A percentile compares a stretch with the other conserved stretches of the same genome.
phyloP scores from a whole-genome alignment of 2,113 vertebrate species.

The Phalacrocorax brasilianus region DNA sequence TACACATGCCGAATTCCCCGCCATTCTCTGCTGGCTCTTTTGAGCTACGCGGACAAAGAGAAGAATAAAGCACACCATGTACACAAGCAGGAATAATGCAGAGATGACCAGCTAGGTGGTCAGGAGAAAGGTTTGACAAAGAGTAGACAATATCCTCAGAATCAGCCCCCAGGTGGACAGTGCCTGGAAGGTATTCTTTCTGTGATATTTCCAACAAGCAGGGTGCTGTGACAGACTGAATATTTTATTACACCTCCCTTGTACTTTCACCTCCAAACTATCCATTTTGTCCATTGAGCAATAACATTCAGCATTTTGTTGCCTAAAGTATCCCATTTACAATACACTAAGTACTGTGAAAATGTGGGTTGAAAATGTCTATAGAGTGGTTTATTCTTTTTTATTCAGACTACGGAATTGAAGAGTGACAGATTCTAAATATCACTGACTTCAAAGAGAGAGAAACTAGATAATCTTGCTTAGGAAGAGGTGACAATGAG shows the following conservation, averaged over 20 bases:
- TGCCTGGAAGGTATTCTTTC: not conserved
- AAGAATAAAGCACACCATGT: not conserved
- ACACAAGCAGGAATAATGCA: not conserved
- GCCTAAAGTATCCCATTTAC: constrained; percentile 22
- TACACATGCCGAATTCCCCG: not conserved
- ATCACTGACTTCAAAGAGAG: not conserved
- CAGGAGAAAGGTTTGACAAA: not conserved
- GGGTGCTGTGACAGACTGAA: constrained; percentile 15
- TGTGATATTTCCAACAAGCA: not conserved
- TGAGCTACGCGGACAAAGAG: not conserved
- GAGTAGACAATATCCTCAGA: not conserved
- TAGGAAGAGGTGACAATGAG: not conserved
- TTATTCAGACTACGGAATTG: not conserved
- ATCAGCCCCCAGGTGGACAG: not conserved
- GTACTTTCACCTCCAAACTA: constrained; percentile 40
- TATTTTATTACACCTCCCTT: constrained; percentile 45
- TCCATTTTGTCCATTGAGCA: constrained; percentile 30
- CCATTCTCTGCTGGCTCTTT: not conserved
- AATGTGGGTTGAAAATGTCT: not conserved
- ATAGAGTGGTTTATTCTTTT: not conserved
- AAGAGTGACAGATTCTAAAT: constrained; percentile 29
- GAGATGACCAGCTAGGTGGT: not conserved
- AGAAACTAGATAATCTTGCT: not conserved
- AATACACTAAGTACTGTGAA: not conserved
- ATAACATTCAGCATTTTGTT: constrained; percentile 7